These are phyloP conservation scores for Serranus cabrilla DNA, from an alignment of 2,797 vertebrate species.

Conservation along the genomic window DNA sequence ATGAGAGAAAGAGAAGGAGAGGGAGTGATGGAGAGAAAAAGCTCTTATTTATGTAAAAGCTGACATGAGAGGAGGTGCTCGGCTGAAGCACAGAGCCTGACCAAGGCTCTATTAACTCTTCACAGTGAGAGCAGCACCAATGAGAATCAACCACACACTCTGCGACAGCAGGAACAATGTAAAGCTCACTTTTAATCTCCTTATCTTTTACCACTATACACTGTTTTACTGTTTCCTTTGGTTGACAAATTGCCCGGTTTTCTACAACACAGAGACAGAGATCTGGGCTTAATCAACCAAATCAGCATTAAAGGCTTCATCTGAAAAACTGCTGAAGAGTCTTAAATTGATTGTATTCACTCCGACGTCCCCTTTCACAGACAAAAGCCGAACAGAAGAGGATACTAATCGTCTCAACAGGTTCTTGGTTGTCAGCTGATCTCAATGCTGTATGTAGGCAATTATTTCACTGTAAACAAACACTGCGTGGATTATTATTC, in stretches of 20 bases:
- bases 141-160: constrained; percentile 22
- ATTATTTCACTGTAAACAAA: constrained; percentile 76
- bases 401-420: constrained; percentile 62
- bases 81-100: constrained; percentile 73
- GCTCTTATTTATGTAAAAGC: constrained; percentile 86
- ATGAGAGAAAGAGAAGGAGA: constrained; percentile 82
- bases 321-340: constrained; percentile 6
- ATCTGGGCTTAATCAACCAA: neutral
- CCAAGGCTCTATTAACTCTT: constrained; percentile 70
- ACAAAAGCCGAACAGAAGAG: constrained; percentile 45
- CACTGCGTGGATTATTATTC: constrained; percentile 60
- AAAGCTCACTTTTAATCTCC: constrained; percentile 32
- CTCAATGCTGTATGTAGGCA: constrained; percentile 59
- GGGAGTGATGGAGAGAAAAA: constrained; percentile 79
- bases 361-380: neutral
- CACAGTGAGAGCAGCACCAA: constrained; percentile 36
- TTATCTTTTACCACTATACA: neutral
- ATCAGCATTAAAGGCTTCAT: constrained; percentile 18
- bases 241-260: neutral
- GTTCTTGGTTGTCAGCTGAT: constrained; percentile 63
- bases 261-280: constrained; percentile 1
- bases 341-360: constrained; percentile 22
- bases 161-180: neutral
- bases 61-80: constrained; percentile 82
- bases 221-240: neutral